Base-by-base conservation (phyloP, 2,797 vertebrate species). In the Pseudochaenichthys georgianus region DNA sequence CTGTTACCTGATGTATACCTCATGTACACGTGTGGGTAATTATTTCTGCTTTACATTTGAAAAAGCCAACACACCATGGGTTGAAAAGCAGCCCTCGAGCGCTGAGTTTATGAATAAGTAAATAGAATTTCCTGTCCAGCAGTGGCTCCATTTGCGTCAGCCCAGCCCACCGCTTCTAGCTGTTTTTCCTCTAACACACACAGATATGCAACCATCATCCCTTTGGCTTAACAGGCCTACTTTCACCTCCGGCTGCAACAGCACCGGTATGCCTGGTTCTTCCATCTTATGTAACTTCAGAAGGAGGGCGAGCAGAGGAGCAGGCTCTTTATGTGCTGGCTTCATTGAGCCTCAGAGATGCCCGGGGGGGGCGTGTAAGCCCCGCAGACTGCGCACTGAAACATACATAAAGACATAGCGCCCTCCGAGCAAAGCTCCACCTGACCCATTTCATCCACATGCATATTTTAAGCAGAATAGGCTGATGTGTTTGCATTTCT, bases 271-370 rank as follows among this genome's bases (percentile, higher is more conserved):
- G 85, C 72, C 78, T 76, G 77, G 84, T 65, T 89, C 87, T 84
- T 75, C 68, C 59, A 28, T 89, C 87, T 94, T 94, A 93, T 31
- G 79, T 91, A 93, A 93, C 41, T 70, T 81, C 63, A 78, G 80
- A 90, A 91, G 80, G 80, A 85, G 86, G 80, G 72, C 81, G 58
- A 53, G 81, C 82, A 51, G 84, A 72, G 75, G 64, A 86, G 81
- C 83, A 78, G 83, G 68, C 78, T 75, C 85, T 89, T 90, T 87
- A 79, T 83, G 85, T 15, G 82, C 82, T 64, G 88, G 86, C 86
- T 90, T 88, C 86, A 81, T 67, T 87, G 90, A 93, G 92, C 86
- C 86, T 91, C 80, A 61, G 75, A 28, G 66, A 71, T 64, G 89
- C 94, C 89, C 75, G 60, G 48, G 87, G 23, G 90, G 82, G 77